Evolutionary conservation across 1,140 invertebrate genomes (phyloP).

Genomic region (Anthonomus grandis): DNA sequence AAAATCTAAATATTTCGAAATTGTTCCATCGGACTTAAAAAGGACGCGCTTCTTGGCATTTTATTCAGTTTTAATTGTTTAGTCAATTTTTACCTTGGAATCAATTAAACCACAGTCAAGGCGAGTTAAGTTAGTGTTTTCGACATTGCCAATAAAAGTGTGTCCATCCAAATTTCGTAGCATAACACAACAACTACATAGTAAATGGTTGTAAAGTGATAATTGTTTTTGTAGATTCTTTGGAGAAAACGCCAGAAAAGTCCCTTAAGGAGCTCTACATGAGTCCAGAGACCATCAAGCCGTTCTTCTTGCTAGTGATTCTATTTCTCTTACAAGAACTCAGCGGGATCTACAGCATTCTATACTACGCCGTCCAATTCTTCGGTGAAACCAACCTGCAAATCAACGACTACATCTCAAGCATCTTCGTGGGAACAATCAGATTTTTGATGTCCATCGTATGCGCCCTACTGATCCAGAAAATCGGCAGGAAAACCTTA

Average conservation of each 20-base stretch:
- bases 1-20: no score
- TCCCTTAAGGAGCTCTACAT: constrained; percentile 47
- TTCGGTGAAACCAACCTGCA: constrained; percentile 64
- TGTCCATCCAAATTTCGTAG: no score
- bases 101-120: no score
- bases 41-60: no score
- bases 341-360: constrained; percentile 70
- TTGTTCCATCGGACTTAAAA: no score
- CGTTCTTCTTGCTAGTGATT: constrained; percentile 60
- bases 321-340: constrained; percentile 70
- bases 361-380: constrained; percentile 72
- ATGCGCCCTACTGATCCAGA: constrained; percentile 66
- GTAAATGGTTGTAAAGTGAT: no score
- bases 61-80: no score
- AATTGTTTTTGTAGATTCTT: no score
- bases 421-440: constrained; percentile 71
- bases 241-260: constrained; percentile 18
- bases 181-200: no score
- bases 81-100: no score
- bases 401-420: constrained; percentile 65
- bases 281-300: constrained; percentile 55
- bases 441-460: constrained; percentile 65
- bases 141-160: no score
- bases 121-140: no score
- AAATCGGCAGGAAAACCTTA: constrained; percentile 63